Percentiles rank a stretch among this genome's conserved stretches.
phyloP scores from a whole-genome alignment of 2,113 vertebrate genomes.

The Corythornis madagascariensis region DNA sequence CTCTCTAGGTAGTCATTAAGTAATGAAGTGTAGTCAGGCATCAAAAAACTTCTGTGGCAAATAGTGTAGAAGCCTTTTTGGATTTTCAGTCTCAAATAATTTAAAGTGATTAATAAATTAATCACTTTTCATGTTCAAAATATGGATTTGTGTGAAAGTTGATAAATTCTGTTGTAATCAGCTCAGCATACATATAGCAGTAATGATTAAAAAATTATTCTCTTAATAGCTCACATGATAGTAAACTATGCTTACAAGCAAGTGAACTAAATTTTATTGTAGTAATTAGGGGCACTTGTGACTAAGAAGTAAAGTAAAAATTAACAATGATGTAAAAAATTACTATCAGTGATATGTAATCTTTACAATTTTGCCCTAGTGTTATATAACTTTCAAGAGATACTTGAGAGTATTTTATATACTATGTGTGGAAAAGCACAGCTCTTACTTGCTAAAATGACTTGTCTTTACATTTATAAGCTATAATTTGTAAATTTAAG shows the following conservation, averaged over 20 bases:
- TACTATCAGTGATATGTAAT: neutral
- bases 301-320: neutral
- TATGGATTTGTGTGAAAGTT: neutral
- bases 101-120: too few relatives aligned
- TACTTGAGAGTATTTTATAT: neutral
- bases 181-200: neutral
- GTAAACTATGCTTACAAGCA: neutral
- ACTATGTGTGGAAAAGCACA: neutral
- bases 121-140: neutral
- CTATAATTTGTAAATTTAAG: neutral
- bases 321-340: neutral
- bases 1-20: neutral
- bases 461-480: neutral
- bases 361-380: neutral
- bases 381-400: neutral
- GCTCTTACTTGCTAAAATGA: neutral
- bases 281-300: neutral
- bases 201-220: neutral
- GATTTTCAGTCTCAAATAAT: neutral
- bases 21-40: neutral
- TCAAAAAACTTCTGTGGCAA: neutral
- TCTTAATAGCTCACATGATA: neutral
- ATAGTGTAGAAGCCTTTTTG: neutral
- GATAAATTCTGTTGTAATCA: neutral
- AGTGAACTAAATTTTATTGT: neutral